phyloP scores from a whole-genome alignment of 2,888 invertebrate species.

The Horisme vitalbata region DNA sequence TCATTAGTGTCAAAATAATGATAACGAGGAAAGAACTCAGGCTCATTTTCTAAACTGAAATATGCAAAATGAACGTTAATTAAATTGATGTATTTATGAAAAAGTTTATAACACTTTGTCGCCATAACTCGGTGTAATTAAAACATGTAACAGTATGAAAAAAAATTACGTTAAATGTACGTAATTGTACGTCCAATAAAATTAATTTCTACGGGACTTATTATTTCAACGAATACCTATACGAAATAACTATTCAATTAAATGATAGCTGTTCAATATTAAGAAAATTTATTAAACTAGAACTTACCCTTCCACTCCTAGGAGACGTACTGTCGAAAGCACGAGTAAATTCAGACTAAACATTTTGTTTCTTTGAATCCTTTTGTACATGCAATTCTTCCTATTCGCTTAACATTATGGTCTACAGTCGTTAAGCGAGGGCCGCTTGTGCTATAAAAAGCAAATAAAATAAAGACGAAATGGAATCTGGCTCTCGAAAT shows the following conservation, averaged over 20 bases:
- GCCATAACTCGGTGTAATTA: too few relatives aligned
- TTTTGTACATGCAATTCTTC: conserved; percentile 48
- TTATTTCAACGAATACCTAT: too few relatives aligned
- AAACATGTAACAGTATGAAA: too few relatives aligned
- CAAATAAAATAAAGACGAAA: conserved; percentile 56
- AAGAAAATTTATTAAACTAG: too few relatives aligned
- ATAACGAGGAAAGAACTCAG: conserved; percentile 4
- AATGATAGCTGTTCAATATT: too few relatives aligned
- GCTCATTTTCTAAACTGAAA: conserved; percentile 15
- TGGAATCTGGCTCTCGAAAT: conserved; percentile 47
- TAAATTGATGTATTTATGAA: too few relatives aligned
- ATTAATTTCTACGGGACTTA: too few relatives aligned
- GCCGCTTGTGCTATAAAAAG: conserved; percentile 56
- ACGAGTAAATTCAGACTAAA: conserved; percentile 41
- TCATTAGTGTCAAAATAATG: conserved; percentile 12
- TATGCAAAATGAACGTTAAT: neutral
- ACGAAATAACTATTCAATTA: too few relatives aligned
- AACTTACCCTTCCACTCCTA: too few relatives aligned
- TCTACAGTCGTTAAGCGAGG: conserved; percentile 52
- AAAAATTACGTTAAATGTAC: too few relatives aligned
- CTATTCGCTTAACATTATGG: conserved; percentile 54
- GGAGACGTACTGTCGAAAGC: conserved; percentile 32
- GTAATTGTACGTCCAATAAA: too few relatives aligned
- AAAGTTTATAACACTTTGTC: too few relatives aligned
- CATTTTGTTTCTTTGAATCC: conserved; percentile 31